Evolutionary conservation across 2,888 invertebrate genomes (phyloP), one percentile per base, ranked within the genome.

Genomic region (Melanostoma mellinum): DNA sequence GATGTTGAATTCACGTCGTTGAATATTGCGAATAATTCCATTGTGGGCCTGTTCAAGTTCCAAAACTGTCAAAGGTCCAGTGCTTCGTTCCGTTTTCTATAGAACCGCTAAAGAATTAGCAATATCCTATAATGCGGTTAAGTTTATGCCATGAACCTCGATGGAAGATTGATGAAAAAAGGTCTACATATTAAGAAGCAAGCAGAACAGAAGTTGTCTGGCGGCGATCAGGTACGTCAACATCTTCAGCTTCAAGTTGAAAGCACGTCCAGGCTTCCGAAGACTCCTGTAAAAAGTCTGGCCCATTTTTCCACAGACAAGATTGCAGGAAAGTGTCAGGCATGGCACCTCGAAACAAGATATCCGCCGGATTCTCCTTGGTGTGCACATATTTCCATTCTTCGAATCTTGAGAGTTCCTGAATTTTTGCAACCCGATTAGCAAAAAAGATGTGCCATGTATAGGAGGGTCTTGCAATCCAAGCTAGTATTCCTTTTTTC

Each of bases 361-460:
- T 46, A 33, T 71, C 74, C 36, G 69, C 65, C 3, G 67, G 67
- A 67, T 73, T 79, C 6, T 67, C 52, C 46, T 79, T 79, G 1
- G 68, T 65, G 40, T 61, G 55, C 4, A 79, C 52, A 38, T 79
- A 61, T 1, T 42, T 60, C 52, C 72, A 73, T 8, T 73, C 60
- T 36, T 58, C 63, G 32, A 9, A 30, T 40, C 44, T 40, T 50
- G 55, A 48, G 6, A 61, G 38, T 10, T 53, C 40, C 30, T 74
- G 68, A 38, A 76, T 33, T 33, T 61, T 60, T 8, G 53, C 42
- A 36, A 69, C 38, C 79, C 20, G 50, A 50, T 78, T 73, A 2
- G 68, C 67, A 3, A 63, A 68, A 60, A 73, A 79, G 9, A 40
- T 65, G 20, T 20, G 20, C 20, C 20, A 20, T 20, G 20, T 20